Base-by-base conservation (phyloP, 2,113 vertebrate genomes). In the Micronycteris hirsuta region DNA sequence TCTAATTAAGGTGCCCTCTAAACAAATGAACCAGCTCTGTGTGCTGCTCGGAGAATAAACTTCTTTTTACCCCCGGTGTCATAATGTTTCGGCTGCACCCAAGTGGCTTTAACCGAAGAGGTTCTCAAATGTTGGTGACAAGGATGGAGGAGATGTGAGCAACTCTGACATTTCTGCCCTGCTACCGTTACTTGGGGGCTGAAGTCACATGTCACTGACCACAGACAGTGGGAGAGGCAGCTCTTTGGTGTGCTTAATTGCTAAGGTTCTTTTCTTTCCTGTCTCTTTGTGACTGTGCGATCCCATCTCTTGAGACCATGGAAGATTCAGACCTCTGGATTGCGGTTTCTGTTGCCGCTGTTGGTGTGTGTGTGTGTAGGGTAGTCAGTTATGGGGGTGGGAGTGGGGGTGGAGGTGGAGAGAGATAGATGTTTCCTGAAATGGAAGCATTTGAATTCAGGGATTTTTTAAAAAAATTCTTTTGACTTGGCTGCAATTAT, bases 391-490 rank as follows among this genome's bases (percentile, higher is more conserved):
- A 14, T 24, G 65, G 68, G 33, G 73, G n/a, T 49, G n/a, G 68
- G 15, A 67, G n/a, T 49, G 31, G 76, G 43, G 17, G 19, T 85
- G 20, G 61, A 81, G 63, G 63, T 43, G 43, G 84, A 82, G 86
- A 87, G 47, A 82, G 71, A 93, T 0, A 31, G 63, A 94, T n/a
- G 90, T 47, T 94, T 95, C 95, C 91, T 93, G 78, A 89, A 95
- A 85, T 43, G 45, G 87, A 76, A 93, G 6, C 26, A 54, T 77
- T 95, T 97, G 93, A 93, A 86, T 91, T 93, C 86, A 85, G 56
- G 38, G 61, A 63, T 14, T 61, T 61, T 24, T 47, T 3, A 31
- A 63, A 63, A 63, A 63, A 63, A 76, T 84, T 95, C 76, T 77
- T 92, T 92, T 93, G 85, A 84, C 77, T 94, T 77, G 19, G 74